These are phyloP conservation scores for Acipenser transmontanus DNA, from an alignment of 2,797 vertebrate genomes.

Conservation along the genomic window DNA sequence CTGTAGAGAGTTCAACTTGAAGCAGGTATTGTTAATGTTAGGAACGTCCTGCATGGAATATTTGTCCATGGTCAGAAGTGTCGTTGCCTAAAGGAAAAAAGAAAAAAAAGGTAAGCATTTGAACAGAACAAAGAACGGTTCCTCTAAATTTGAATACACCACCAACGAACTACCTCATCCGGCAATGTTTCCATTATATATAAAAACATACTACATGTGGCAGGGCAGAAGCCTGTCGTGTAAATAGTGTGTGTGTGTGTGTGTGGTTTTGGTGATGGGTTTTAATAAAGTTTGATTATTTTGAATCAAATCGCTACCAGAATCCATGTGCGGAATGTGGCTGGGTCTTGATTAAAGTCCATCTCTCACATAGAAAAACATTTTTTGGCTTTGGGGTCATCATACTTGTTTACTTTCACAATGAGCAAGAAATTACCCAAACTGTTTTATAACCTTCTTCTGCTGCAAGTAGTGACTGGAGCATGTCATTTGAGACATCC, in stretches of 20 bases:
- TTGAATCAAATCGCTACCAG: too few species aligned
- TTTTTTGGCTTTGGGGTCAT: too few species aligned
- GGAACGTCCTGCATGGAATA: conserved; percentile 88
- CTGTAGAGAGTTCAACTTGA: conserved; percentile 95
- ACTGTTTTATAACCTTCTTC: background rate
- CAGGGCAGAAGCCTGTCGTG: too few species aligned
- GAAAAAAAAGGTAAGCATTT: conserved; percentile 9
- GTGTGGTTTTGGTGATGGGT: too few species aligned
- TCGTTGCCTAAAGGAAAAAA: conserved; percentile 76
- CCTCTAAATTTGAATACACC: background rate
- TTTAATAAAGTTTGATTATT: too few species aligned
- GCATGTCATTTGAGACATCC: too few species aligned
- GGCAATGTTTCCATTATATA: background rate
- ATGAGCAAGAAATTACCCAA: too few species aligned
- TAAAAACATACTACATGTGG: background rate
- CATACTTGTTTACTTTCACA: too few species aligned
- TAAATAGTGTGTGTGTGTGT: too few species aligned
- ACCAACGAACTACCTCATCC: background rate
- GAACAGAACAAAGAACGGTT: background rate
- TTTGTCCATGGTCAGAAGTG: conserved; percentile 95
- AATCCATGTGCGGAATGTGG: too few species aligned
- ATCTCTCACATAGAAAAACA: too few species aligned
- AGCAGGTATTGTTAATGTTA: conserved; percentile 93
- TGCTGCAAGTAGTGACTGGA: background rate
- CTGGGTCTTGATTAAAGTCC: too few species aligned